Conservation (phyloP, 2,113 vertebrate genomes). For the Eubucco bourcierii region DNA sequence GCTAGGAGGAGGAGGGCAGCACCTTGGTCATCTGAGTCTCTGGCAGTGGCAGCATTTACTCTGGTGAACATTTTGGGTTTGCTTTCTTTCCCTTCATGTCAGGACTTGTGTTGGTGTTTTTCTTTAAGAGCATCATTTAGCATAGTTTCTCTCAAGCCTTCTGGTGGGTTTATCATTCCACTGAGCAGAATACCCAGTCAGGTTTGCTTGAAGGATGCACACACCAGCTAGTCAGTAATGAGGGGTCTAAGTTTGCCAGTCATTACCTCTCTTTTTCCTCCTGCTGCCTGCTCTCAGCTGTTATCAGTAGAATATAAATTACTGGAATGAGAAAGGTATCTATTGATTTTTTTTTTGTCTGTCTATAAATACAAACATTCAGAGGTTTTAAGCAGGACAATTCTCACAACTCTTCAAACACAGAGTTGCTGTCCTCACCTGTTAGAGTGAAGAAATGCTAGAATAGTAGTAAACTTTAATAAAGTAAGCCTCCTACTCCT, state of each 20-base stretch:
- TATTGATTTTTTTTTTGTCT: constrained; percentile 1
- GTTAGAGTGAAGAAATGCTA: background rate
- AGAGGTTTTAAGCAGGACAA: background rate
- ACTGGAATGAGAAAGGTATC: background rate
- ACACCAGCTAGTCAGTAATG: background rate
- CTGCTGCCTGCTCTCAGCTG: background rate
- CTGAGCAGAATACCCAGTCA: background rate
- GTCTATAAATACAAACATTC: background rate
- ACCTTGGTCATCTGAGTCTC: background rate
- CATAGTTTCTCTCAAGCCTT: background rate
- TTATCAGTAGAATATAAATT: background rate
- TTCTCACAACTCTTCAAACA: background rate
- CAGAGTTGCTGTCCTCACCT: background rate
- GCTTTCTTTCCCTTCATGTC: background rate
- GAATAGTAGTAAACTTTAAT: background rate
- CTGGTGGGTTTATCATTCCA: background rate
- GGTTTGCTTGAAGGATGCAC: background rate
- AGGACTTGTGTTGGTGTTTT: background rate
- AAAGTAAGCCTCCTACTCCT: background rate
- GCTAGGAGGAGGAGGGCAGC: background rate
- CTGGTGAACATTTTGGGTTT: background rate
- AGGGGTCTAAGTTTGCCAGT: background rate
- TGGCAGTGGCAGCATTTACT: background rate
- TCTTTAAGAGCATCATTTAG: background rate
- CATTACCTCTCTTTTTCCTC: background rate